A percentile compares a stretch with the other conserved stretches of the same genome.
phyloP scores from a whole-genome alignment of 2,797 vertebrate species.

The Thamnophis elegans region DNA sequence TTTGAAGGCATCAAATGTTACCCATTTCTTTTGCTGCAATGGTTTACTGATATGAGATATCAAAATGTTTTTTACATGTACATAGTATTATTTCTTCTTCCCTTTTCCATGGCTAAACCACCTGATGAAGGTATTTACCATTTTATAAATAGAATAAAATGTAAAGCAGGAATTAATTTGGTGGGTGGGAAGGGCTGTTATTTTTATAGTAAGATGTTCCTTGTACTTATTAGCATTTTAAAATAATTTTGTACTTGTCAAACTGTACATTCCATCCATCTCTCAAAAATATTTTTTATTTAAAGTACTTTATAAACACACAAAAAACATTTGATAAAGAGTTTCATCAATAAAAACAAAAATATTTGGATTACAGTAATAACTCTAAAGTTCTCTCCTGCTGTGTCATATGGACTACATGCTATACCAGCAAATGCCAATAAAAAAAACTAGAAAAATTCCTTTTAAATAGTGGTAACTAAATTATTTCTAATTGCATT shows the following conservation, averaged over 20 bases:
- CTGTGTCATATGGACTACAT: constrained; percentile 15
- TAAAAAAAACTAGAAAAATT: background rate
- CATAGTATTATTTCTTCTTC: constrained; percentile 55
- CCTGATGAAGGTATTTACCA: constrained; percentile 62
- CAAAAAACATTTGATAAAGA: constrained; percentile 7
- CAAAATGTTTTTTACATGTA: constrained; percentile 56
- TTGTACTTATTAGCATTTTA: constrained; percentile 69
- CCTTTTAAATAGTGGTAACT: constrained; percentile 15
- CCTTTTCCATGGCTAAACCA: constrained; percentile 57
- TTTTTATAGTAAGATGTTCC: constrained; percentile 73
- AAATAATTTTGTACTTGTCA: constrained; percentile 73
- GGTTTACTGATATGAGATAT: constrained; percentile 60
- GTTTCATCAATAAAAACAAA: constrained; percentile 40
- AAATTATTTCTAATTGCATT: constrained; percentile 13
- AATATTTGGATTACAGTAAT: constrained; percentile 34
- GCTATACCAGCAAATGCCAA: constrained; percentile 55
- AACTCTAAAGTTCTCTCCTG: constrained; percentile 33
- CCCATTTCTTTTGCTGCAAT: constrained; percentile 59
- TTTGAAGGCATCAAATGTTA: constrained; percentile 45
- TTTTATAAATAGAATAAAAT: constrained; percentile 72
- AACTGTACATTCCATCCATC: constrained; percentile 74
- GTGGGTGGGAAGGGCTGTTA: constrained; percentile 61
- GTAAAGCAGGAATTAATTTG: constrained; percentile 52
- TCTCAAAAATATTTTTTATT: constrained; percentile 64
- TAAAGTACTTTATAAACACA: constrained; percentile 56